Percentiles rank a stretch among this genome's conserved stretches.
Evolutionary conservation across 2,888 invertebrate genomes (phyloP).

Genomic region (Andrena chrysosceles): DNA sequence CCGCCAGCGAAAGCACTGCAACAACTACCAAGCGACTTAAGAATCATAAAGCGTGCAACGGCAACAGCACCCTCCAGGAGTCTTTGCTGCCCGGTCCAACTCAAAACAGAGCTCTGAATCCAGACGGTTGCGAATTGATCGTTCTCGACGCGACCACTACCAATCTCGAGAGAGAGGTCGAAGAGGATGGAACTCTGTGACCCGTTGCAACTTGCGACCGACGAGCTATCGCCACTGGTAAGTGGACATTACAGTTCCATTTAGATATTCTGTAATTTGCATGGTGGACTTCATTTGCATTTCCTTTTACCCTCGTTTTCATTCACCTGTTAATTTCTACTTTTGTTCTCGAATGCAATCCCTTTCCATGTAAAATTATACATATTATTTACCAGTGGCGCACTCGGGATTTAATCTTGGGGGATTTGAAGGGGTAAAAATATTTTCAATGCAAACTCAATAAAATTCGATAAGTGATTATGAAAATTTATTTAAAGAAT

Average conservation of each 20-base stretch:
- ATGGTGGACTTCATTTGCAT: too few species aligned
- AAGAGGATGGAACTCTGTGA: slow-evolving; percentile 54
- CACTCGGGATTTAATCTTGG: too few species aligned
- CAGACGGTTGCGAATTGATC: slow-evolving; percentile 78
- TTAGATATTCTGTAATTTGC: background rate
- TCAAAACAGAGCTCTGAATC: slow-evolving; percentile 67
- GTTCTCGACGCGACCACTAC: slow-evolving; percentile 74
- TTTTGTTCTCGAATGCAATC: too few species aligned
- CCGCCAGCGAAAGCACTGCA: slow-evolving; percentile 76
- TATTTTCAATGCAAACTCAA: too few species aligned
- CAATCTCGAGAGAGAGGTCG: slow-evolving; percentile 53
- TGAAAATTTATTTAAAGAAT: too few species aligned
- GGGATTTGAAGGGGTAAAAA: too few species aligned
- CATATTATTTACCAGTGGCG: too few species aligned
- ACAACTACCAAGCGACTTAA: slow-evolving; percentile 85
- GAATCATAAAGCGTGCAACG: slow-evolving; percentile 91
- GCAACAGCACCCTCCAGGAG: slow-evolving; percentile 91
- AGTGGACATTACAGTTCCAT: background rate
- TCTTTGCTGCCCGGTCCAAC: slow-evolving; percentile 86
- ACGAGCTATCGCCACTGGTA: slow-evolving; percentile 6
- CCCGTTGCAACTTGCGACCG: background rate
- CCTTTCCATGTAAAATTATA: too few species aligned
- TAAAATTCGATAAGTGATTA: too few species aligned
- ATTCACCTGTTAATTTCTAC: too few species aligned
- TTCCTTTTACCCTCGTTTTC: background rate